Percentiles rank a stretch among this genome's conserved stretches.
Conservation (phyloP, 2,113 vertebrate species). For the Ammodytes dubius region DNA sequence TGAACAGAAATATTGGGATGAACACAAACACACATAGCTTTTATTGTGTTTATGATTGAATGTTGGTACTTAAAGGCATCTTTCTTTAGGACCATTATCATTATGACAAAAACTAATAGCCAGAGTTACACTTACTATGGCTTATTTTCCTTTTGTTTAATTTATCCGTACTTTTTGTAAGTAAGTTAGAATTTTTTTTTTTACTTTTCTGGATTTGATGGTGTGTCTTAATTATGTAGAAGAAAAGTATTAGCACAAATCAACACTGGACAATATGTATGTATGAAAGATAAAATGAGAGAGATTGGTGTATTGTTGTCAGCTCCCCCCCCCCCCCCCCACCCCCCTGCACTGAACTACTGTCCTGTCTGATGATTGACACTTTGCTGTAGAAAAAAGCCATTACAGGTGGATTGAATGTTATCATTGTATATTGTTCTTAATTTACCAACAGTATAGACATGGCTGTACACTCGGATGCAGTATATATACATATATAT, state of each 20-base stretch:
- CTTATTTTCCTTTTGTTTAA: too few species aligned
- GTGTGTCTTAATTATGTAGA: slow-evolving; percentile 47
- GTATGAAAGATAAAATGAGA: neutral
- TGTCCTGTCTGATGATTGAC: slow-evolving; percentile 19
- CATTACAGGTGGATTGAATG: slow-evolving; percentile 49
- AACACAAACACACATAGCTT: too few species aligned
- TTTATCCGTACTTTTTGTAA: neutral
- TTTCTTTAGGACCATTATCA: too few species aligned
- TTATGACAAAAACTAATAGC: too few species aligned
- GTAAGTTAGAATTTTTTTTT: neutral
- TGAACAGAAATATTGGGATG: too few species aligned
- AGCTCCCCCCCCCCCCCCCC: neutral
- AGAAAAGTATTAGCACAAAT: neutral
- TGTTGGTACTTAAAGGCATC: too few species aligned
- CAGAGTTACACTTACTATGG: neutral
- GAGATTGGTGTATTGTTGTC: slow-evolving; percentile 3
- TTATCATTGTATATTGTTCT: slow-evolving; percentile 54
- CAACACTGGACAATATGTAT: slow-evolving; percentile 22
- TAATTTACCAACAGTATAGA: slow-evolving; percentile 60
- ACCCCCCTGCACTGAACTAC: slow-evolving; percentile 30
- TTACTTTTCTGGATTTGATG: slow-evolving; percentile 17
- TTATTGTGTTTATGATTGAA: too few species aligned
- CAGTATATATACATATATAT: slow-evolving; percentile 26
- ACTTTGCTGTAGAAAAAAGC: slow-evolving; percentile 61
- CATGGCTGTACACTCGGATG: slow-evolving; percentile 61